phyloP scores from a whole-genome alignment of 2,888 invertebrate genomes.

The Tillus elongatus region DNA sequence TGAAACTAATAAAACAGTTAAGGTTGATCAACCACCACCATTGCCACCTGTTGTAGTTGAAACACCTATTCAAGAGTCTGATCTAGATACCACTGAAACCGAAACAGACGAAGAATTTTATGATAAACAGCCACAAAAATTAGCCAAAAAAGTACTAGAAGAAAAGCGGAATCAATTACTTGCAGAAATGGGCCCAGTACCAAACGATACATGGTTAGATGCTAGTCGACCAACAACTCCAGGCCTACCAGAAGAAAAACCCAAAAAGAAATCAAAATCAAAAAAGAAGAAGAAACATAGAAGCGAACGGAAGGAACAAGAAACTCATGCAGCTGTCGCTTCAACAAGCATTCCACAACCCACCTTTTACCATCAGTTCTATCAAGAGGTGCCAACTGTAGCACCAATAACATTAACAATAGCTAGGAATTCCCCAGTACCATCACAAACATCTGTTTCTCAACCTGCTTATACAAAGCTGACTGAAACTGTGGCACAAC shows the following conservation, averaged over 20 bases:
- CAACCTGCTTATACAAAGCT: conserved; percentile 13
- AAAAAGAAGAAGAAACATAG: conserved; percentile 46
- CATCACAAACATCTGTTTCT: conserved; percentile 17
- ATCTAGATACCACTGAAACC: conserved; percentile 75
- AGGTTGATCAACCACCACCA: conserved; percentile 31
- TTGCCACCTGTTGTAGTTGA: conserved; percentile 39
- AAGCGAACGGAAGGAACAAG: conserved; percentile 39
- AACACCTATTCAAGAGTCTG: conserved; percentile 65
- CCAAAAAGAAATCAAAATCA: conserved; percentile 55
- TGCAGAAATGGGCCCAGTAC: conserved; percentile 53
- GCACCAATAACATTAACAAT: conserved; percentile 34
- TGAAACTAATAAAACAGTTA: no score
- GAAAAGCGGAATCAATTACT: conserved; percentile 66
- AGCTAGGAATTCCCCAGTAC: conserved; percentile 30
- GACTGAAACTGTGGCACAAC: conserved; percentile 12
- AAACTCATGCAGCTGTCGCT: no score
- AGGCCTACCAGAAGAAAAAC: conserved; percentile 46
- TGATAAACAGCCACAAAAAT: conserved; percentile 68
- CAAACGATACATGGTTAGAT: conserved; percentile 45
- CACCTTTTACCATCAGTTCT: conserved; percentile 30
- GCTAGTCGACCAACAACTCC: conserved; percentile 59
- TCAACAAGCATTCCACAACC: conserved; percentile 39
- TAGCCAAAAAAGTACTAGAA: conserved; percentile 62
- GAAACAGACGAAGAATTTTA: conserved; percentile 85
- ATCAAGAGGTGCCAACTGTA: conserved; percentile 25